Percentiles rank a stretch among this genome's conserved stretches.
Conservation (phyloP, 2,888 invertebrate genomes). For the Parnassius smintheus region DNA sequence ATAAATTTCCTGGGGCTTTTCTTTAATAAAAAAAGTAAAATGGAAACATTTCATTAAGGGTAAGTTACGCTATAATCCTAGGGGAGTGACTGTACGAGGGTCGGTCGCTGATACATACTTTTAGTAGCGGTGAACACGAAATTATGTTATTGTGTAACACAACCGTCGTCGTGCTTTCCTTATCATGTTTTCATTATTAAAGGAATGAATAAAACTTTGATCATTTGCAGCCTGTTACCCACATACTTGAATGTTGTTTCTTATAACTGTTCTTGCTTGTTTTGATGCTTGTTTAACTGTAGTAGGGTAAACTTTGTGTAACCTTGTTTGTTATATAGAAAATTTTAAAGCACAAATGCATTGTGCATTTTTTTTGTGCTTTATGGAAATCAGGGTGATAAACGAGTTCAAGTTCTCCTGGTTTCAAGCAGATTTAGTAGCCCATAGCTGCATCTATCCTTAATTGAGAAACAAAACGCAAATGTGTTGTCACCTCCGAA, state of each 20-base stretch:
- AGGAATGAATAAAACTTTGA: slow-evolving; percentile 18
- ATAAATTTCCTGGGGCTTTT: slow-evolving; percentile 48
- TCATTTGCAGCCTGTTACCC: slow-evolving; percentile 6
- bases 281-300: too few relatives aligned
- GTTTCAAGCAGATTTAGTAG: too few relatives aligned
- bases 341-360: too few relatives aligned
- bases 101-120: slow-evolving; percentile 60
- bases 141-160: slow-evolving; percentile 22
- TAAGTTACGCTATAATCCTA: slow-evolving; percentile 50
- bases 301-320: too few relatives aligned
- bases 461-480: too few relatives aligned
- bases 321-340: too few relatives aligned
- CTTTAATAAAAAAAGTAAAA: slow-evolving; percentile 41
- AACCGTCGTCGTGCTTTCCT: slow-evolving; percentile 4
- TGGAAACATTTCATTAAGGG: slow-evolving; percentile 45
- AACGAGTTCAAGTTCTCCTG: too few relatives aligned
- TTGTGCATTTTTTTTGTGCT: too few relatives aligned
- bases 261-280: neutral
- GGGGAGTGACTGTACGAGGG: slow-evolving; percentile 51
- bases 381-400: too few relatives aligned
- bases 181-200: slow-evolving; percentile 14
- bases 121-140: slow-evolving; percentile 49
- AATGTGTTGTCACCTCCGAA: too few relatives aligned
- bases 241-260: slow-evolving; percentile 2
- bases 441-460: too few relatives aligned